A percentile compares a stretch with the other conserved stretches of the same genome.
phyloP scores from a whole-genome alignment of 2,113 vertebrate species.

The Mobula hypostoma region DNA sequence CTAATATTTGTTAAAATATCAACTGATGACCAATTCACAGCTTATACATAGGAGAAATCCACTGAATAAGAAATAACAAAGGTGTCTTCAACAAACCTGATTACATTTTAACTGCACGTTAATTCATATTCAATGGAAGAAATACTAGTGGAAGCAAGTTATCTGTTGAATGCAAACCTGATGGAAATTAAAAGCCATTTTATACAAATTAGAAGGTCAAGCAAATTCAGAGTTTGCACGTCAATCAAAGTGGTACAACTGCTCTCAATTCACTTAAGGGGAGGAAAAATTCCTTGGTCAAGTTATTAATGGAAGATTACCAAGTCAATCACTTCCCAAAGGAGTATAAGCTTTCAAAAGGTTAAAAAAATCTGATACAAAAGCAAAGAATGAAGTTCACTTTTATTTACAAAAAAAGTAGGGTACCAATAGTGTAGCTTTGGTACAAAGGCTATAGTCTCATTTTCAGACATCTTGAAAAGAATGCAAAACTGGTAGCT shows the following conservation, averaged over 20 bases:
- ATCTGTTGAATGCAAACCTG: too few species aligned
- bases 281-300: background rate
- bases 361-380: background rate
- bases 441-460: too few species aligned
- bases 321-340: background rate
- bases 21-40: background rate
- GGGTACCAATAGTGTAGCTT: background rate
- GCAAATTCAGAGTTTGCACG: background rate
- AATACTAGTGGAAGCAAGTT: too few species aligned
- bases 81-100: background rate
- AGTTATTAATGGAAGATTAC: background rate
- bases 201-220: background rate
- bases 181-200: background rate
- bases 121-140: constrained; percentile 2
- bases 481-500: background rate
- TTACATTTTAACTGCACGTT: background rate
- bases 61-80: background rate
- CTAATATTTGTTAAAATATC: background rate
- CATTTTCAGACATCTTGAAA: background rate
- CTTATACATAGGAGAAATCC: background rate
- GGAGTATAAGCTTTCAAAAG: background rate
- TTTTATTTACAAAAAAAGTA: too few species aligned
- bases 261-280: background rate
- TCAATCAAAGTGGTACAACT: background rate
- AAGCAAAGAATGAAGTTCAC: background rate